Percentiles rank a stretch among this genome's conserved stretches.
phyloP scores from a whole-genome alignment of 2,113 vertebrate genomes.

The Mormyrus iriodes region DNA sequence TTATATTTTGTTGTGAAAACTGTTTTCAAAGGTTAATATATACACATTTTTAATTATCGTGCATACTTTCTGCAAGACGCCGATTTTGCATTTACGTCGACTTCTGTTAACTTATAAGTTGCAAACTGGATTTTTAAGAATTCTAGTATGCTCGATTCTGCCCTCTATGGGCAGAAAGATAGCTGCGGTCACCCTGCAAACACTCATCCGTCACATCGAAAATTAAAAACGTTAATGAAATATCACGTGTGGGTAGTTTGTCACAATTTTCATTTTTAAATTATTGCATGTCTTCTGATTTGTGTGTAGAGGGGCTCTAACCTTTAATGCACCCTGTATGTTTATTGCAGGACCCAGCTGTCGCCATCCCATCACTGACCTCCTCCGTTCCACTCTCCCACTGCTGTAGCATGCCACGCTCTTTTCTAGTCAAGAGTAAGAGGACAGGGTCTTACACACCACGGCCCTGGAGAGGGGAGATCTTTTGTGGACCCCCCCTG shows the following conservation, averaged over 20 bases:
- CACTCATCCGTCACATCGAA: background rate
- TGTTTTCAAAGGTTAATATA: background rate
- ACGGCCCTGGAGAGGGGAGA: conserved; percentile 50
- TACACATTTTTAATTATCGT: background rate
- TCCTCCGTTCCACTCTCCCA: background rate
- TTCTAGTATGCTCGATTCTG: background rate
- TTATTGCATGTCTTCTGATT: background rate
- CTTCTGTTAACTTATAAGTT: background rate
- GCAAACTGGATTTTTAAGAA: background rate
- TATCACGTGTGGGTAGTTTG: background rate
- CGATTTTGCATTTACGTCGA: background rate
- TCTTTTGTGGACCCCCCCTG: conserved; percentile 60
- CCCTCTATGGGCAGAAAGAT: background rate
- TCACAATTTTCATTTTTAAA: background rate
- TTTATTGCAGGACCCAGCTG: background rate
- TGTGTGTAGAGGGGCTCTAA: background rate
- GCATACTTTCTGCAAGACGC: background rate
- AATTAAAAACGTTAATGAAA: background rate
- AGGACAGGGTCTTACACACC: conserved; percentile 55
- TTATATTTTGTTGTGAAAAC: background rate
- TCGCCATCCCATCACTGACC: background rate
- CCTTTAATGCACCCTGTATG: background rate
- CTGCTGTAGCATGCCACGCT: conserved; percentile 76
- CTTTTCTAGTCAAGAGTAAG: conserved; percentile 96
- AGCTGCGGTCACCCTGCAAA: too few relatives aligned